Evolutionary conservation across 2,888 invertebrate species (phyloP), one percentile per base, ranked within the genome.

Genomic region (Argynnis bischoffii): DNA sequence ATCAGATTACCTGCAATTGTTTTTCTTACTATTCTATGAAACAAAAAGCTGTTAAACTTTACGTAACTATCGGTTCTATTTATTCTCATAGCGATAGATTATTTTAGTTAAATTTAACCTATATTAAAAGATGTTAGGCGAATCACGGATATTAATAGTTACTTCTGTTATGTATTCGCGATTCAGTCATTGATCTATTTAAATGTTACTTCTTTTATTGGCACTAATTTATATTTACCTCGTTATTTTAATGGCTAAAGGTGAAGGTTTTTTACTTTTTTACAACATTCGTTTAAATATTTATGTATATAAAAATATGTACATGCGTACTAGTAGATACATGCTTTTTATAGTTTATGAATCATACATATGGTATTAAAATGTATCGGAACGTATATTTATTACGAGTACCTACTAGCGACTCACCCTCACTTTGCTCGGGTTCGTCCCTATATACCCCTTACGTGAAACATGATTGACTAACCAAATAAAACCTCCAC

Each of bases 61-160:
- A 11, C 11, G 16, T 16, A 2, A 51, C 16, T 35, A 6, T 6
- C n/a, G 31, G 13, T 35, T 50, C 26, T 26, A 16, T 31, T n/a
- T 50, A 31, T 50, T 50, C 16, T 31, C 46, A 47, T 21, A 16
- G 16, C 5, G 26, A 48, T 59, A 5, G 47, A 47, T 59, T 55
- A 50, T 59, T 59, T 59, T 64, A 46, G 16, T 59, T 13, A 55
- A 46, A 64, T 18, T 18, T 46, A 54, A 64, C 55, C 35, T 48
- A 46, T 35, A 55, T 59, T n/a, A 50, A 18, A 48, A 63, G 46
- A 21, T 60, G 47, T 66, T 56, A 21, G 21, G 47, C 16, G 64
- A 31, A 67, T 69, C 64, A 69, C 55, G 50, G 67, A 59, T 69
- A 71, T 67, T 65, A 67, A 65, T 67, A 69, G 64, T 53, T 59